Evolutionary conservation across 2,113 vertebrate genomes (phyloP).

Genomic region (Albula glossodonta): DNA sequence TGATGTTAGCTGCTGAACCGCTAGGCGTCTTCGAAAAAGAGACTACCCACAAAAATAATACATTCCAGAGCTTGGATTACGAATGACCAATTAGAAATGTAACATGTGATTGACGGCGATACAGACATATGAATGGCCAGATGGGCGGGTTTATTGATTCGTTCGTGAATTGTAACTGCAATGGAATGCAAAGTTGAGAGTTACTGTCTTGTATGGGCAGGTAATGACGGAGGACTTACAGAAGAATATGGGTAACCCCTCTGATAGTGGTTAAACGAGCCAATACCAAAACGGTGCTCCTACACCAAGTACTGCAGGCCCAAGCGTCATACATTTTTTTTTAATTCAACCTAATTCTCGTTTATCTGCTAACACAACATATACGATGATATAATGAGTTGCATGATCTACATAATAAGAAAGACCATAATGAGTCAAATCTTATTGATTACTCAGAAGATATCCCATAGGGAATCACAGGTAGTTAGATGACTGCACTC

Average conservation of each 20-base stretch:
- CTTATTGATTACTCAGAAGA: too few relatives aligned
- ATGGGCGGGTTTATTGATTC: neutral
- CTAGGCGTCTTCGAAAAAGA: neutral
- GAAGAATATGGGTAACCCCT: neutral
- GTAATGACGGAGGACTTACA: neutral
- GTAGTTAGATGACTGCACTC: neutral
- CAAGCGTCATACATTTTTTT: too few relatives aligned
- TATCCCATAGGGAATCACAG: too few relatives aligned
- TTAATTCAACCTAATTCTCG: too few relatives aligned
- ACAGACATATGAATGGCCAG: neutral
- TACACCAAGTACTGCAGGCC: too few relatives aligned
- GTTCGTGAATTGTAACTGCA: neutral
- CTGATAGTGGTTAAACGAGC: too few relatives aligned
- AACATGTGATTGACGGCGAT: neutral
- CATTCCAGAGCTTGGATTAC: neutral
- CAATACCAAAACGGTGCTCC: too few relatives aligned
- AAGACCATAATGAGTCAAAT: neutral
- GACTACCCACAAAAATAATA: slow-evolving; percentile 1
- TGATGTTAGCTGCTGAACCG: slow-evolving; percentile 3
- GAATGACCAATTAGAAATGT: neutral
- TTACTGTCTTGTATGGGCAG: neutral
- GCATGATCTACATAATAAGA: too few relatives aligned
- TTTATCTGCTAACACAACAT: too few relatives aligned
- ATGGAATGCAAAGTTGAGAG: neutral
- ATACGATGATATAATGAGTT: too few relatives aligned